Percentiles rank a stretch among this genome's conserved stretches.
Evolutionary conservation across 2,888 invertebrate genomes (phyloP).

Genomic region (Camponotus fellah): DNA sequence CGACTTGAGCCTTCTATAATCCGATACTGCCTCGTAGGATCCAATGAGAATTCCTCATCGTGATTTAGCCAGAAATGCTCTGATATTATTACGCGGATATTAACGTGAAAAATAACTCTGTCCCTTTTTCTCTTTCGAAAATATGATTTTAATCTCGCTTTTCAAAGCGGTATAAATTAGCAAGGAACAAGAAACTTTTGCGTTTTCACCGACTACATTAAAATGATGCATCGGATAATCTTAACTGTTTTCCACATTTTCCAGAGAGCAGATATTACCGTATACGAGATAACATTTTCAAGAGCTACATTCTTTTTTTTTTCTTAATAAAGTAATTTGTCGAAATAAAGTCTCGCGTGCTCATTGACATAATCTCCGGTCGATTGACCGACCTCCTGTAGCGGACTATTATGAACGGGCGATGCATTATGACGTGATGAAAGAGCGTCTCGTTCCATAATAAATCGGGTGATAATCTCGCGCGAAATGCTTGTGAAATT

Average conservation of each 20-base stretch:
- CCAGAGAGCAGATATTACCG: neutral
- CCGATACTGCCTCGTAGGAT: slow-evolving; percentile 52
- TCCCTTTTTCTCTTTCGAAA: neutral
- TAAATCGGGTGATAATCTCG: slow-evolving; percentile 54
- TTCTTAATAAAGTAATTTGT: neutral
- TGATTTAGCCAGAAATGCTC: slow-evolving; percentile 37
- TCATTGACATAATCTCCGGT: slow-evolving; percentile 24
- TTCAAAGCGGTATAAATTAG: slow-evolving; percentile 28
- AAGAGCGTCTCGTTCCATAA: slow-evolving; percentile 18
- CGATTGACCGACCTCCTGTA: slow-evolving; percentile 33
- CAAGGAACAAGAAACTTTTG: slow-evolving; percentile 7
- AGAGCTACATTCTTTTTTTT: neutral
- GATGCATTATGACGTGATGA: slow-evolving; percentile 39
- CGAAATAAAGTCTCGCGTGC: neutral
- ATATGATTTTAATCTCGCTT: slow-evolving; percentile 40
- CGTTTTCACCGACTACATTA: neutral
- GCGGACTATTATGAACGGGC: slow-evolving; percentile 19
- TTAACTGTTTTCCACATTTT: neutral
- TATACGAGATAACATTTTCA: neutral
- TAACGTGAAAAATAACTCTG: slow-evolving; percentile 32
- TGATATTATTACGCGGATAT: slow-evolving; percentile 36
- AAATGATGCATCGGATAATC: slow-evolving; percentile 5
- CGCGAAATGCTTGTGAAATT: slow-evolving; percentile 53
- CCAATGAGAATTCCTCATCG: slow-evolving; percentile 37
- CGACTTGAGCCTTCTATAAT: slow-evolving; percentile 56